Conservation (phyloP, 2,113 vertebrate genomes). For the Oryzias curvinotus region DNA sequence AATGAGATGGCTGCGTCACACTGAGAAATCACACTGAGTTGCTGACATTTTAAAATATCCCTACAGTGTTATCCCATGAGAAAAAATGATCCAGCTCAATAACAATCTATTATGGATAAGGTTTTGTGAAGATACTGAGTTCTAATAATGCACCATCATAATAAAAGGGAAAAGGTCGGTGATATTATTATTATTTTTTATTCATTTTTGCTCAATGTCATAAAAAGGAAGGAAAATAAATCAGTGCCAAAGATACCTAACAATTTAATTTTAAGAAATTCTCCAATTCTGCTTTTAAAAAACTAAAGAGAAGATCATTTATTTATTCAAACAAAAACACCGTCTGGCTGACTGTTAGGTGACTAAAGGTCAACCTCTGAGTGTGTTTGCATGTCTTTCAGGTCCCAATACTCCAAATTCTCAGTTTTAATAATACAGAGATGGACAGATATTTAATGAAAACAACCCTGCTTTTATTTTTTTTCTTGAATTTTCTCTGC, state of each 20-base stretch:
- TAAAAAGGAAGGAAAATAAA: background rate
- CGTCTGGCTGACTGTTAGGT: too few relatives aligned
- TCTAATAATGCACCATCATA: constrained; percentile 28
- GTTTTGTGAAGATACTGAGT: constrained; percentile 22
- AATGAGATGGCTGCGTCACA: constrained; percentile 47
- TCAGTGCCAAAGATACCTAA: constrained; percentile 1
- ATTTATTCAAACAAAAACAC: too few relatives aligned
- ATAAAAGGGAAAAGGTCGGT: constrained; percentile 1
- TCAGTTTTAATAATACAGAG: too few relatives aligned
- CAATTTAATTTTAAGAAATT: background rate
- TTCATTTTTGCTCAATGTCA: background rate
- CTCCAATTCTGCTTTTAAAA: background rate
- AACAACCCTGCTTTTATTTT: too few relatives aligned
- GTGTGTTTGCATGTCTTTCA: too few relatives aligned
- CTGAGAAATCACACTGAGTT: constrained; percentile 56
- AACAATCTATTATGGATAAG: constrained; percentile 64
- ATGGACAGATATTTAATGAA: too few relatives aligned
- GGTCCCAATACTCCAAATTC: too few relatives aligned
- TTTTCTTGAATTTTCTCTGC: too few relatives aligned
- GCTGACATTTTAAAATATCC: constrained; percentile 71
- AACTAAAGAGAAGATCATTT: too few relatives aligned
- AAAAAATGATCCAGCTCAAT: constrained; percentile 60
- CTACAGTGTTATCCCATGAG: constrained; percentile 55
- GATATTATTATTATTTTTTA: constrained; percentile 12
- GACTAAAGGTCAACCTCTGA: too few relatives aligned